Percentiles rank a stretch among this genome's conserved stretches.
These are phyloP conservation scores for Oostethus manadensis DNA, from an alignment of 2,113 vertebrate species.

Conservation along the genomic window DNA sequence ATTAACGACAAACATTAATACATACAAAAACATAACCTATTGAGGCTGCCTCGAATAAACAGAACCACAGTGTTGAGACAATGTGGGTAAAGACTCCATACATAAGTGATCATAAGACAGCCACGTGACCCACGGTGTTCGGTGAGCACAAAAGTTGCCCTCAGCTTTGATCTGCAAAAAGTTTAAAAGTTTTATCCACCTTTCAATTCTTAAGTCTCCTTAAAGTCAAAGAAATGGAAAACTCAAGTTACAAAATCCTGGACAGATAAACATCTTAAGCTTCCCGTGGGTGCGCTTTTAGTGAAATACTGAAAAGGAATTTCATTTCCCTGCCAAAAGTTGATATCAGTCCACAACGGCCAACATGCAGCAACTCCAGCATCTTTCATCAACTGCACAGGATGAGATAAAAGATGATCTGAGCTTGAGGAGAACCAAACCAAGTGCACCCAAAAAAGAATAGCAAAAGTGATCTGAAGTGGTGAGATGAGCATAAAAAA, in stretches of 20 bases:
- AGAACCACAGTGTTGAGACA: background rate
- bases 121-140: background rate
- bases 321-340: slow-evolving; percentile 13
- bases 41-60: slow-evolving; percentile 9
- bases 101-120: background rate
- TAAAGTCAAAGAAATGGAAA: slow-evolving; percentile 2
- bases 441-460: slow-evolving; percentile 7
- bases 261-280: slow-evolving; percentile 7
- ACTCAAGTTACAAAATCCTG: slow-evolving; percentile 2
- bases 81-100: background rate
- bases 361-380: background rate
- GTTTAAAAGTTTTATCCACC: slow-evolving; percentile 8
- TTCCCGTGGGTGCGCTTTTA: slow-evolving; percentile 5
- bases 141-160: background rate
- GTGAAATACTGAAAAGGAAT: slow-evolving; percentile 1
- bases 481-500: background rate
- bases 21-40: background rate
- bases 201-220: slow-evolving; percentile 5
- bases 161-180: slow-evolving; percentile 12
- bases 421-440: slow-evolving; percentile 5
- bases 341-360: slow-evolving; percentile 12
- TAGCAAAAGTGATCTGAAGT: slow-evolving; percentile 2
- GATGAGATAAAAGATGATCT: slow-evolving; percentile 17
- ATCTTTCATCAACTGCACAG: slow-evolving; percentile 5
- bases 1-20: background rate